Conservation (phyloP, 1,140 invertebrate genomes). For the Plectrocnemia conspersa region DNA sequence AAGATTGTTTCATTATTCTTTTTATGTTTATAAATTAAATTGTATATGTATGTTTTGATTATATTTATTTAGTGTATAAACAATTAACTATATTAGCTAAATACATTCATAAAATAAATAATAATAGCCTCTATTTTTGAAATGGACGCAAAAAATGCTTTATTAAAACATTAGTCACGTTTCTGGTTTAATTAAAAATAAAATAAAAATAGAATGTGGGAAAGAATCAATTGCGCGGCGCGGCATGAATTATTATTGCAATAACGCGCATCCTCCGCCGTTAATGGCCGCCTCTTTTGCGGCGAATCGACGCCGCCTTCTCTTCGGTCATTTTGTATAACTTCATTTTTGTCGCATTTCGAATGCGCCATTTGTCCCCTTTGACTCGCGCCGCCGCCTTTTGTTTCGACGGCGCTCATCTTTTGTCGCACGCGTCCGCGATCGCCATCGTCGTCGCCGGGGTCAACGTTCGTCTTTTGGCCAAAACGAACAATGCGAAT, state of each 20-base stretch:
- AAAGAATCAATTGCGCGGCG: conserved; percentile 8
- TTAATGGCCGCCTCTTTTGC: conserved; percentile 8
- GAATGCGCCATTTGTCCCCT: conserved; percentile 18
- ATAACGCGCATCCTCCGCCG: conserved; percentile 5
- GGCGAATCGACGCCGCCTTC: too few species aligned
- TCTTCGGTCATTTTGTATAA: conserved; percentile 4
- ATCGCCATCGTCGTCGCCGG: conserved; percentile 17
- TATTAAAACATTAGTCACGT: too few species aligned
- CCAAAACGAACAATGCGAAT: conserved; percentile 9
- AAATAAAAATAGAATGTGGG: neutral
- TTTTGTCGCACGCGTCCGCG: conserved; percentile 13
- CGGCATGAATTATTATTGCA: conserved; percentile 14
- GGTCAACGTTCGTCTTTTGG: conserved; percentile 16
- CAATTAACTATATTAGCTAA: too few species aligned
- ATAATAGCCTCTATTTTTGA: too few species aligned
- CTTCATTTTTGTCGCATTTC: neutral
- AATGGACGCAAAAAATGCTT: too few species aligned
- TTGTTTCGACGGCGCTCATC: conserved; percentile 24
- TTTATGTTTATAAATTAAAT: too few species aligned
- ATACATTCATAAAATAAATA: too few species aligned
- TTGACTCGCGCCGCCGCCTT: conserved; percentile 20
- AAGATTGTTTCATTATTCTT: too few species aligned
- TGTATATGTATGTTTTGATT: too few species aligned
- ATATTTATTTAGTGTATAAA: too few species aligned
- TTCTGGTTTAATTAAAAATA: neutral